Evolutionary conservation across 2,888 invertebrate species (phyloP).

Genomic region (Drosophila emarginata): DNA sequence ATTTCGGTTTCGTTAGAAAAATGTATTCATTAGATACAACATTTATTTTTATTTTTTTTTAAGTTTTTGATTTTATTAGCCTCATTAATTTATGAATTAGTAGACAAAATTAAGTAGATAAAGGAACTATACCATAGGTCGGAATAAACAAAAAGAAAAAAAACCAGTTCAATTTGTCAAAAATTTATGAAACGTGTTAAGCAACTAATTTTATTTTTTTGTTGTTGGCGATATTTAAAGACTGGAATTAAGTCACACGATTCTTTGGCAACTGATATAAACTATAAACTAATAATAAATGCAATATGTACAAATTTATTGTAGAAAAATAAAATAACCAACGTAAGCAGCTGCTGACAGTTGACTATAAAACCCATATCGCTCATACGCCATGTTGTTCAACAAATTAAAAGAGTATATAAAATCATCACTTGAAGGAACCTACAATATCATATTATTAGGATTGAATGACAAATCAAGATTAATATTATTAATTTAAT

Average conservation of each 20-base stretch:
- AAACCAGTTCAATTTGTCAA: conserved; percentile 39
- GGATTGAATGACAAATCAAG: too few species aligned
- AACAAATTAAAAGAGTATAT: too few species aligned
- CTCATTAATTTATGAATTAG: conserved; percentile 9
- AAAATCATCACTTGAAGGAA: too few species aligned
- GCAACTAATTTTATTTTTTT: conserved; percentile 19
- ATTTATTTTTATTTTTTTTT: conserved; percentile 18
- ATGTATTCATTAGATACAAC: conserved; percentile 42
- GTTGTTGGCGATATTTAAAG: conserved; percentile 1
- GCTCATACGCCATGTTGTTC: too few species aligned
- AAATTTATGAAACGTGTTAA: conserved; percentile 17
- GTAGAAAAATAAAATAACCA: too few species aligned
- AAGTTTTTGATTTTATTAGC: conserved; percentile 9
- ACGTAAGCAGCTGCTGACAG: too few species aligned
- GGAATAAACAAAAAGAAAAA: not conserved
- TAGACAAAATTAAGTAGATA: not conserved
- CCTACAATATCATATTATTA: too few species aligned
- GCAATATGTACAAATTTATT: too few species aligned
- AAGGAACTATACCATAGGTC: not conserved
- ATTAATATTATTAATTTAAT: too few species aligned
- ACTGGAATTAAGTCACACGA: not conserved
- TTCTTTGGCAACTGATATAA: not conserved
- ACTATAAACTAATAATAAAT: too few species aligned
- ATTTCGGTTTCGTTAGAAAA: conserved; percentile 25
- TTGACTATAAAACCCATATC: too few species aligned